Evolutionary conservation across 2,888 invertebrate genomes (phyloP), one percentile per base, ranked within the genome.

Genomic region (Euplagia quadripunctaria): DNA sequence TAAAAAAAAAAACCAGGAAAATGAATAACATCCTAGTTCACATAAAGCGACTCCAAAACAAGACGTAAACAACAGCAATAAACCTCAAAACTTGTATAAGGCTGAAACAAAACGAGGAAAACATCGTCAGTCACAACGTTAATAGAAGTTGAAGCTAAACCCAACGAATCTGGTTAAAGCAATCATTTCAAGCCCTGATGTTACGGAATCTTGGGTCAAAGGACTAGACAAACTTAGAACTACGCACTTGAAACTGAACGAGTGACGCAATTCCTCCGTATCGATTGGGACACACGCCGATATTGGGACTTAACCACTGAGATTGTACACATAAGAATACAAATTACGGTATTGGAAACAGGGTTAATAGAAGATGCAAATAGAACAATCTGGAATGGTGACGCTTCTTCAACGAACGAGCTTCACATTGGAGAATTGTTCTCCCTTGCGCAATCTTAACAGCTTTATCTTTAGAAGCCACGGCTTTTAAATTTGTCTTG

Each of bases 261-360:
- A 71, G 86, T 93, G 94, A 94, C 93, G 93, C 90, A 93, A 91
- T 87, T 84, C 79, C 81, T 76, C 72, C 76, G 82, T 92, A 94
- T 94, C 86, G 93, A 94, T 94, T 92, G 64, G 64, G 70, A 73
- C 73, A 76, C 71, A 78, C 68, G 69, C 77, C 76, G 49, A 77
- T 82, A 79, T 82, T 73, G 79, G 73, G 68, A 80, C 72, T 71
- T 46, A 70, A 46, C 73, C 46, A 49, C 31, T 46, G 64, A 43
- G 74, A 77, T 63, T 72, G n/a, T 66, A 73, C 14, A 46, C 70
- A 51, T 41, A 31, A 64, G 51, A 41, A 46, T 43, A 55, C 31
- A 65, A 17, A 42, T 65, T 17, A 65, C 14, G 46, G 49, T 5
- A 46, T 8, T n/a, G 12, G n/a, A 49, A 43, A 12, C 1, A 43